Conservation (phyloP, 37 sponge, comb jelly and placozoan genomes). For the Corticium candelabrum region DNA sequence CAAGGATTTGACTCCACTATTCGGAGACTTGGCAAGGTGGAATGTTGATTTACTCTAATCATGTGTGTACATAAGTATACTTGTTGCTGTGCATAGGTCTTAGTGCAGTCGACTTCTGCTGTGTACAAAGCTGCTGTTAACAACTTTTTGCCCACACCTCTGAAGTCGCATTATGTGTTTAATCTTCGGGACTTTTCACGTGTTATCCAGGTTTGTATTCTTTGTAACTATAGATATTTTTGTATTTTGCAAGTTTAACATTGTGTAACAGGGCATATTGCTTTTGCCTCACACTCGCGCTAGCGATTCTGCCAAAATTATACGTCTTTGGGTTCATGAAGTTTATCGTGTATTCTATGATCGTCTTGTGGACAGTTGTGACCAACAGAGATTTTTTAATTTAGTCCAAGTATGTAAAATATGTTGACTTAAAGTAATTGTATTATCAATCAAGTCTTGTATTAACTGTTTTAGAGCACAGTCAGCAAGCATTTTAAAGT, state of each 20-base stretch:
- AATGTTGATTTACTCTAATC: too few relatives aligned
- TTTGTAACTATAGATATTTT: not conserved
- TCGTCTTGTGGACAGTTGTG: conserved; percentile 24
- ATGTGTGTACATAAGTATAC: too few relatives aligned
- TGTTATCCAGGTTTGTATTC: conserved; percentile 24
- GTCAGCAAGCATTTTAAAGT: conserved; percentile 24
- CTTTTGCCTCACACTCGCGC: conserved; percentile 18
- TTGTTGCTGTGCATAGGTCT: too few relatives aligned
- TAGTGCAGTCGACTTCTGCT: conserved; percentile 18
- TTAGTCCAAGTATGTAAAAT: conserved; percentile 19
- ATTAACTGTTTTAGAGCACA: conserved; percentile 11
- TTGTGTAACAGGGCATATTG: conserved; percentile 17
- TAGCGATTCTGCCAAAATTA: conserved; percentile 21
- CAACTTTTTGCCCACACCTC: conserved; percentile 26
- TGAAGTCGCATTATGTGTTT: conserved; percentile 37
- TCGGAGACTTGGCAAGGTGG: conserved; percentile 76
- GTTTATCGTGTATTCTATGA: conserved; percentile 40
- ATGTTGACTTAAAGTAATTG: not conserved
- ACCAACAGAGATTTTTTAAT: conserved; percentile 17
- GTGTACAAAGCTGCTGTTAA: conserved; percentile 19
- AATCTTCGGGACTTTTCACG: conserved; percentile 33
- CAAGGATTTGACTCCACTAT: conserved; percentile 88
- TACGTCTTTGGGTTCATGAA: conserved; percentile 37
- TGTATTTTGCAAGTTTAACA: not conserved
- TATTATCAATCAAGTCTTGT: not conserved